These are phyloP conservation scores for Bombus vancouverensis DNA, from an alignment of 1,140 invertebrate species.

Conservation along the genomic window DNA sequence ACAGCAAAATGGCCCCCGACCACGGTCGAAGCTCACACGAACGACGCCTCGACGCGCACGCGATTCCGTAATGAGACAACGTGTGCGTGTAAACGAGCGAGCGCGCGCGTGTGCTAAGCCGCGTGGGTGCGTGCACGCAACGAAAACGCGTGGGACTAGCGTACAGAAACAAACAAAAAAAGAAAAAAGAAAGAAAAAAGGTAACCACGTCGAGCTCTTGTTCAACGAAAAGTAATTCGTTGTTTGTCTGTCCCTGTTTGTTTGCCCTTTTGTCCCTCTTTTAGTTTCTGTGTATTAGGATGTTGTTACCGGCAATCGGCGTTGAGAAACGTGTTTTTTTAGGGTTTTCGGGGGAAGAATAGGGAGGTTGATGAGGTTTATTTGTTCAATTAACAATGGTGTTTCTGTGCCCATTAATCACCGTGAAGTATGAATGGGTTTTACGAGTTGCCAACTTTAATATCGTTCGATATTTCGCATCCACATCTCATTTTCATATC, in stretches of 20 bases:
- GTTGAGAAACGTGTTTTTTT: no score
- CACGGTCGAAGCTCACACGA: conserved; percentile 59
- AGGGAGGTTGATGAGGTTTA: no score
- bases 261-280: neutral
- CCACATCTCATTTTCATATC: no score
- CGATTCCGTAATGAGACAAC: conserved; percentile 70
- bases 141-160: conserved; percentile 21
- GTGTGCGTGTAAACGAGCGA: conserved; percentile 29
- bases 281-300: neutral
- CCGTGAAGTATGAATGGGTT: no score
- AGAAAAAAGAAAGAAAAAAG: neutral
- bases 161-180: neutral
- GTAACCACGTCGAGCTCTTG: neutral
- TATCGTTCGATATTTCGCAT: no score
- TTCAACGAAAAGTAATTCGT: neutral
- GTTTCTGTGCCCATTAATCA: no score
- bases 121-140: conserved; percentile 51
- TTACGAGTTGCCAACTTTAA: no score
- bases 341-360: no score
- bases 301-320: no score
- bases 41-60: conserved; percentile 71
- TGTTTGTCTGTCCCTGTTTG: neutral
- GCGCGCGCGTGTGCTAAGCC: neutral
- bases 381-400: no score
- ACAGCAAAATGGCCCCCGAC: conserved; percentile 77